phyloP scores from a whole-genome alignment of 2,113 vertebrate species.

The Triplophysa rosa region DNA sequence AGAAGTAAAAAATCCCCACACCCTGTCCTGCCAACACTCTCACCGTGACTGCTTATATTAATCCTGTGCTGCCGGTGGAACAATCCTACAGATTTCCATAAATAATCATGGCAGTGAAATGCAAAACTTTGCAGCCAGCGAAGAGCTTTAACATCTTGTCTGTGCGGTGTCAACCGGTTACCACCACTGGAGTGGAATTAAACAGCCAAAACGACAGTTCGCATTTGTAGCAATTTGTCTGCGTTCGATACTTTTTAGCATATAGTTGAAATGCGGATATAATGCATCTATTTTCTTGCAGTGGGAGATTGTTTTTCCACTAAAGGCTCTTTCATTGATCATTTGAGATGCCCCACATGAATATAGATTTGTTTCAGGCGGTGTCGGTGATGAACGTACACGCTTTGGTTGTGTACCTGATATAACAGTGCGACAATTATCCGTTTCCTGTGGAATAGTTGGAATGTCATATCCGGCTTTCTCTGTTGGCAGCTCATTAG shows the following conservation, averaged over 20 bases:
- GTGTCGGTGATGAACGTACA: not conserved
- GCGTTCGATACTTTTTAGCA: constrained; percentile 23
- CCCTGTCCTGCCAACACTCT: constrained; percentile 22
- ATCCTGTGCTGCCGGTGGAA: not conserved
- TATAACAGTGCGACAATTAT: constrained; percentile 46
- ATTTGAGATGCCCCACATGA: constrained; percentile 16
- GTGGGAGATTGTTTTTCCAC: constrained; percentile 14
- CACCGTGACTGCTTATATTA: constrained; percentile 30
- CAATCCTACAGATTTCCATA: constrained; percentile 16
- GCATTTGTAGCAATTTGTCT: constrained; percentile 34
- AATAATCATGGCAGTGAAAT: constrained; percentile 23
- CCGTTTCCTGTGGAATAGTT: constrained; percentile 19
- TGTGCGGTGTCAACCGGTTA: constrained; percentile 19
- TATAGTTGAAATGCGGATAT: not conserved
- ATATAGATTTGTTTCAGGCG: constrained; percentile 9
- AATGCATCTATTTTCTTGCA: constrained; percentile 36
- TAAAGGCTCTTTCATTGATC: constrained; percentile 35
- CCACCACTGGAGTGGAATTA: constrained; percentile 17
- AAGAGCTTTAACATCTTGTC: constrained; percentile 21
- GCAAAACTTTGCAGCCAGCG: not conserved
- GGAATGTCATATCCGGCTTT: constrained; percentile 35
- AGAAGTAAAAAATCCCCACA: constrained; percentile 12
- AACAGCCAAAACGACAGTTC: constrained; percentile 27
- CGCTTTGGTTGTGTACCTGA: constrained; percentile 5
- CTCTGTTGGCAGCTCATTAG: constrained; percentile 53